A percentile compares a stretch with the other conserved stretches of the same genome.
Evolutionary conservation across 1,140 invertebrate species (phyloP).

Genomic region (Drosophila neocordata): DNA sequence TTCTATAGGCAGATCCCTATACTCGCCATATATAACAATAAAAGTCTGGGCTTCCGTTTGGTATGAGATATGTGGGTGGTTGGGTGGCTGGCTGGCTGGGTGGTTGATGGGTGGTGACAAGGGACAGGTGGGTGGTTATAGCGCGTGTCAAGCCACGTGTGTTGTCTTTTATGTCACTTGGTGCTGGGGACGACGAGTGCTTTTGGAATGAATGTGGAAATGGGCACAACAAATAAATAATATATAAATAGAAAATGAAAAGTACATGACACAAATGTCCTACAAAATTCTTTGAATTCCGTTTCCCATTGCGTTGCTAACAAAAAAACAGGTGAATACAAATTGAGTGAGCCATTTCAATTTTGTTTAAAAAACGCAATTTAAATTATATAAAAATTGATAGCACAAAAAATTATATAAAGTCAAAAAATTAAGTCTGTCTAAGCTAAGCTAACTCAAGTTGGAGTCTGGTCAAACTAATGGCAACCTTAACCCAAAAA

Average conservation of each 20-base stretch:
- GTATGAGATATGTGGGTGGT: background rate
- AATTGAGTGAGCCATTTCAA: background rate
- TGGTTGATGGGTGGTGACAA: background rate
- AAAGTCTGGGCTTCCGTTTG: background rate
- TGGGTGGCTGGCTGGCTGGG: background rate
- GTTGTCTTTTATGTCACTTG: conserved; percentile 36
- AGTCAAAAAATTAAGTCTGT: conserved; percentile 11
- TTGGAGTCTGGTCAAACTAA: conserved; percentile 6
- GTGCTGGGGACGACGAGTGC: background rate
- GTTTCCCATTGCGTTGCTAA: no score
- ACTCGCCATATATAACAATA: background rate
- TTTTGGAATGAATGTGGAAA: conserved; percentile 12
- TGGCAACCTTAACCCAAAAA: conserved; percentile 48
- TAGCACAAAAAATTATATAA: conserved; percentile 13
- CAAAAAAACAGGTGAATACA: background rate
- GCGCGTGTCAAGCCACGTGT: conserved; percentile 62
- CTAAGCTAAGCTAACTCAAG: background rate
- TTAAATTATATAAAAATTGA: conserved; percentile 9
- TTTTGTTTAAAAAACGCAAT: background rate
- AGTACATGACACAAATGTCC: conserved; percentile 15
- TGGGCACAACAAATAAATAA: conserved; percentile 44
- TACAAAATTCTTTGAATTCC: background rate
- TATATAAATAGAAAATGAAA: conserved; percentile 35
- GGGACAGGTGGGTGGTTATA: background rate
- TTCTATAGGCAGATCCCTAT: background rate